Percentiles rank a stretch among this genome's conserved stretches.
Conservation (phyloP, 2,888 invertebrate genomes). For the Chydorus sphaericus region DNA sequence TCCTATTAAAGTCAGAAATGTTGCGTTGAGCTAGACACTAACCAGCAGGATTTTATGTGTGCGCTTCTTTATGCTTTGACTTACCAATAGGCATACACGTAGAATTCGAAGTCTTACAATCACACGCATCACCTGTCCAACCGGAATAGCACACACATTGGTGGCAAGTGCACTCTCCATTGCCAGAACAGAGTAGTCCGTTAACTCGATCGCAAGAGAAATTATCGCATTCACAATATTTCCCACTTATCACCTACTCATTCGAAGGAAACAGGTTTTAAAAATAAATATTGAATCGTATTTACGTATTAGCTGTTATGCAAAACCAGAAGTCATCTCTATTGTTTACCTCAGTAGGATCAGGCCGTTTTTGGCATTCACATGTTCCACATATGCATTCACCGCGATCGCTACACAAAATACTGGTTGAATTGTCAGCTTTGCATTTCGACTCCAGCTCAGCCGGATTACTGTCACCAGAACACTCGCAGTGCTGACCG, state of each 20-base stretch:
- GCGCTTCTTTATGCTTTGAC: too few species aligned
- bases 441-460: slow-evolving; percentile 17
- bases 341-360: slow-evolving; percentile 7
- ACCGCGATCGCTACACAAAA: slow-evolving; percentile 54
- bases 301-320: neutral
- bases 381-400: slow-evolving; percentile 65
- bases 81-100: slow-evolving; percentile 54
- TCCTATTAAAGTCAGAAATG: too few species aligned
- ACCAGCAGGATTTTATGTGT: too few species aligned
- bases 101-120: slow-evolving; percentile 57
- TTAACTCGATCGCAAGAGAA: slow-evolving; percentile 77
- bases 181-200: slow-evolving; percentile 66
- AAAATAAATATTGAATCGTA: slow-evolving; percentile 1
- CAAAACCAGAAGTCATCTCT: too few species aligned
- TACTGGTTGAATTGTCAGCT: slow-evolving; percentile 20
- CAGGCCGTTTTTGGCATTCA: slow-evolving; percentile 39
- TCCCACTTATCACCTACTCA: slow-evolving; percentile 49
- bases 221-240: slow-evolving; percentile 89
- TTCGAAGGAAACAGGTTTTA: slow-evolving; percentile 21
- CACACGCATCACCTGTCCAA: slow-evolving; percentile 73
- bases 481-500: slow-evolving; percentile 30
- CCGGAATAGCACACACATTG: slow-evolving; percentile 57
- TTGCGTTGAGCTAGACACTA: too few species aligned
- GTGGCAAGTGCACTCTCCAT: slow-evolving; percentile 80
- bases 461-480: slow-evolving; percentile 33